phyloP scores from a whole-genome alignment of 1,140 invertebrate genomes.

The Brachionus manjavacas region DNA sequence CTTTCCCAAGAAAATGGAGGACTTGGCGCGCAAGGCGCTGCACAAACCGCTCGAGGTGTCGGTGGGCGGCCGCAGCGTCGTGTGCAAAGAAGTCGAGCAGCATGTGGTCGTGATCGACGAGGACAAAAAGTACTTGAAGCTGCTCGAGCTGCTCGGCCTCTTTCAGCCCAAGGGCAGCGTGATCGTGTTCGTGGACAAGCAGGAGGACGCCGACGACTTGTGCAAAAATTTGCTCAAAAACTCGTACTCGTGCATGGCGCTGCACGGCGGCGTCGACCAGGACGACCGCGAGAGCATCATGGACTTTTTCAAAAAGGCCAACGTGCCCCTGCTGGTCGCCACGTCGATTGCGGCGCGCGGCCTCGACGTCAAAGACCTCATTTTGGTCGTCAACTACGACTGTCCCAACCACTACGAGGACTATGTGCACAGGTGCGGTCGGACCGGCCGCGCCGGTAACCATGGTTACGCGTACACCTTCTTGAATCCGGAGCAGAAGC shows the following conservation, averaged over 20 bases:
- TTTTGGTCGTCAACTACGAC: slow-evolving; percentile 97
- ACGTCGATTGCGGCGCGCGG: slow-evolving; percentile 94
- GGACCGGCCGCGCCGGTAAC: slow-evolving; percentile 81
- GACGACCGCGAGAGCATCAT: slow-evolving; percentile 97
- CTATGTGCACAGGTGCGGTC: slow-evolving; percentile 94
- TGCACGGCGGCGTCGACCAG: slow-evolving; percentile 98
- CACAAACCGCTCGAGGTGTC: slow-evolving; percentile 90
- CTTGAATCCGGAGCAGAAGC: slow-evolving; percentile 84
- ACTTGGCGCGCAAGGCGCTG: slow-evolving; percentile 83
- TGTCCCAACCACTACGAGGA: slow-evolving; percentile 99
- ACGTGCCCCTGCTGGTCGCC: slow-evolving; percentile 69
- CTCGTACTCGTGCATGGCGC: slow-evolving; percentile 85
- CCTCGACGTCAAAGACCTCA: slow-evolving; percentile 93
- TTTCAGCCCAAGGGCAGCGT: slow-evolving; percentile 88
- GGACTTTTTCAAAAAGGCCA: slow-evolving; percentile 90
- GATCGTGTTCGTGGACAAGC: slow-evolving; percentile 97
- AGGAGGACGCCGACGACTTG: slow-evolving; percentile 88
- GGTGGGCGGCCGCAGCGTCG: slow-evolving; percentile 86
- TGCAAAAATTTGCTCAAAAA: slow-evolving; percentile 93
- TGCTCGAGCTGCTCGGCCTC: slow-evolving; percentile 86
- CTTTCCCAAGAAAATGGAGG: slow-evolving; percentile 98
- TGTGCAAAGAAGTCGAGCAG: slow-evolving; percentile 96
- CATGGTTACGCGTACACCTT: slow-evolving; percentile 94
- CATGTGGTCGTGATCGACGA: slow-evolving; percentile 83
- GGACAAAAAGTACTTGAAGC: slow-evolving; percentile 94